Evolutionary conservation across 2,113 vertebrate species (phyloP).

Genomic region (Gopherus evgoodei): DNA sequence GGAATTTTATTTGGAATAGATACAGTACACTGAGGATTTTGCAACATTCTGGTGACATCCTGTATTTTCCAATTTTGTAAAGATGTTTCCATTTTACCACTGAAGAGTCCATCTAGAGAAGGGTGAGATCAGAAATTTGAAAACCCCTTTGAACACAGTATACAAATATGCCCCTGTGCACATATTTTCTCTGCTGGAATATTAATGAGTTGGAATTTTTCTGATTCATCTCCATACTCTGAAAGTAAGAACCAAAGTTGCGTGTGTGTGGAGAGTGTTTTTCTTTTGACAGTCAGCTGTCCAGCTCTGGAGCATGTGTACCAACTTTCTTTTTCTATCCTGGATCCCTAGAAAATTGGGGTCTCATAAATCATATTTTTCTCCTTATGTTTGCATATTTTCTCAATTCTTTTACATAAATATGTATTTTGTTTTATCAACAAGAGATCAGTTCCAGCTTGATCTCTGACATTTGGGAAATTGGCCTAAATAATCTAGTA

Average conservation of each 20-base stretch:
- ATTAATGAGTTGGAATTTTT: conserved; percentile 15
- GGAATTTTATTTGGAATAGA: neutral
- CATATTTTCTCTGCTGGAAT: neutral
- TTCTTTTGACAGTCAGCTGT: conserved; percentile 2
- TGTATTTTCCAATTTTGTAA: neutral
- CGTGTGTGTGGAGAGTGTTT: neutral
- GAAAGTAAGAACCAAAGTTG: neutral
- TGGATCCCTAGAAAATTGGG: neutral
- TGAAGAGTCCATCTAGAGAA: neutral
- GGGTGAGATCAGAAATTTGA: neutral
- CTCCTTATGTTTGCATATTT: conserved; percentile 28
- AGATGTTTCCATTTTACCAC: neutral
- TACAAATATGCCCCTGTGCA: neutral
- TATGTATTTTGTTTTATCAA: conserved; percentile 22
- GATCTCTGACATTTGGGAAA: conserved; percentile 3
- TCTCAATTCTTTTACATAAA: neutral
- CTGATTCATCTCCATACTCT: neutral
- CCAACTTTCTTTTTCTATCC: neutral
- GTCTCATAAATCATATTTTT: conserved; percentile 5
- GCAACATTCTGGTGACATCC: neutral
- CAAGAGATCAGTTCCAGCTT: neutral
- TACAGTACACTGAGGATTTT: neutral
- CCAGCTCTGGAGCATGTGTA: neutral
- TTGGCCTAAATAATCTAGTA: neutral
- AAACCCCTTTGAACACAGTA: neutral